phyloP scores from a whole-genome alignment of 2,888 invertebrate species.

The Cephus runcator region DNA sequence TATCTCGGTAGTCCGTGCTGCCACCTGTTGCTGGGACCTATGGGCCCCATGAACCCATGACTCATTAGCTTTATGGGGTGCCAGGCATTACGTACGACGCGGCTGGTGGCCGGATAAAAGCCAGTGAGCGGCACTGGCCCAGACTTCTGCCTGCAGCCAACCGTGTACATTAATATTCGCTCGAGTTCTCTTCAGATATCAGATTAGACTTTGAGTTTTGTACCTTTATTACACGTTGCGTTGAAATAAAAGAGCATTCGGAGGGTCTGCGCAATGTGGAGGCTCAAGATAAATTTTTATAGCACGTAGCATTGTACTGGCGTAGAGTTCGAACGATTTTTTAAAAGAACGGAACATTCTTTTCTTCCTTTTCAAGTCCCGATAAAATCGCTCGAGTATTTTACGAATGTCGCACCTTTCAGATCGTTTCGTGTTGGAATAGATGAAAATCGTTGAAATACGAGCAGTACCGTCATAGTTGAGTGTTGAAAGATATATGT shows the following conservation, averaged over 20 bases:
- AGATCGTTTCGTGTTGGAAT: background rate
- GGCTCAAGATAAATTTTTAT: background rate
- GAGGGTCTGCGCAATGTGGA: background rate
- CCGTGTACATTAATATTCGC: slow-evolving; percentile 46
- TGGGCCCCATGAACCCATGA: slow-evolving; percentile 31
- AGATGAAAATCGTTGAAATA: background rate
- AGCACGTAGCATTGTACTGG: background rate
- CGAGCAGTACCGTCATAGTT: background rate
- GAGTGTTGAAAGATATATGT: background rate
- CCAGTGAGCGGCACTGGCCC: slow-evolving; percentile 25
- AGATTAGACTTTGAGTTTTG: slow-evolving; percentile 34
- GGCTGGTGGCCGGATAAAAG: slow-evolving; percentile 41
- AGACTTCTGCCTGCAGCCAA: slow-evolving; percentile 37
- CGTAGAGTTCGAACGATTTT: background rate
- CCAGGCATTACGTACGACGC: slow-evolving; percentile 40
- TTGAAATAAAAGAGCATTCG: background rate
- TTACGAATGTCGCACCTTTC: background rate
- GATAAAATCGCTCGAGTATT: background rate
- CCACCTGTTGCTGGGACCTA: slow-evolving; percentile 29
- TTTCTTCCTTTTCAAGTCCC: background rate
- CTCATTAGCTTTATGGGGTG: slow-evolving; percentile 51
- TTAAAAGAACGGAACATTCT: background rate
- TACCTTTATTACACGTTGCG: slow-evolving; percentile 34
- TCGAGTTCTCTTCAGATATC: slow-evolving; percentile 45
- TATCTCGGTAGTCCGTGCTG: slow-evolving; percentile 15